Conservation (phyloP, 30 jellyfish, hydroid and myxozoan genomes). For the Aurelia coerulea region DNA sequence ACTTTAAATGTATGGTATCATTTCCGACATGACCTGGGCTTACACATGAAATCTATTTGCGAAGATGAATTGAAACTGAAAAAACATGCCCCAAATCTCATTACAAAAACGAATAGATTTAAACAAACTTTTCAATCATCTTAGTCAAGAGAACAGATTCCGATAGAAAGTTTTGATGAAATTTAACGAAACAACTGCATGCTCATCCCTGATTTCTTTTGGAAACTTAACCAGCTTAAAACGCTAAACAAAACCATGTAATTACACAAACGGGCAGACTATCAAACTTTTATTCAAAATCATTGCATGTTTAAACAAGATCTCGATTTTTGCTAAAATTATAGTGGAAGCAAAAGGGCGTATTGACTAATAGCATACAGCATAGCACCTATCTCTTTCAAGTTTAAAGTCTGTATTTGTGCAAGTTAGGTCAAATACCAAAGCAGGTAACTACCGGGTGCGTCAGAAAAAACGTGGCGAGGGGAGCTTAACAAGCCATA, state of each 20-base stretch:
- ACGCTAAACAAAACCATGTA: neutral
- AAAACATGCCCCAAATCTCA: constrained; percentile 27
- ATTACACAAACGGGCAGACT: constrained; percentile 9
- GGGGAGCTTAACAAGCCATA: too few relatives aligned
- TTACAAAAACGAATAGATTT: neutral
- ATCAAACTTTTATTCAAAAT: constrained; percentile 12
- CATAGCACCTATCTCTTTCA: too few relatives aligned
- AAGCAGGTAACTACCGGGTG: too few relatives aligned
- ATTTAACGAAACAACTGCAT: neutral
- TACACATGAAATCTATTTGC: too few relatives aligned
- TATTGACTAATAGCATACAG: too few relatives aligned
- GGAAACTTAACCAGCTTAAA: neutral
- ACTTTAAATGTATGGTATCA: too few relatives aligned
- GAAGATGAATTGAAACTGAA: constrained; percentile 8
- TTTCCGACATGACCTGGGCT: too few relatives aligned
- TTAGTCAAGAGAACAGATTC: constrained; percentile 19
- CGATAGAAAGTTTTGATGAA: constrained; percentile 23
- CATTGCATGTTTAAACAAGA: constrained; percentile 42
- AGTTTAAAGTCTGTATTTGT: too few relatives aligned
- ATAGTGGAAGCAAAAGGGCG: too few relatives aligned
- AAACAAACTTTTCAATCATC: neutral
- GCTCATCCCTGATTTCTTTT: constrained; percentile 25
- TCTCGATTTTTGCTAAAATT: neutral
- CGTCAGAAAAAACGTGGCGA: too few relatives aligned
- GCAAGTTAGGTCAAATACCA: too few relatives aligned